Base-by-base conservation (phyloP, 1,140 invertebrate species). In the Drosophila azteca region DNA sequence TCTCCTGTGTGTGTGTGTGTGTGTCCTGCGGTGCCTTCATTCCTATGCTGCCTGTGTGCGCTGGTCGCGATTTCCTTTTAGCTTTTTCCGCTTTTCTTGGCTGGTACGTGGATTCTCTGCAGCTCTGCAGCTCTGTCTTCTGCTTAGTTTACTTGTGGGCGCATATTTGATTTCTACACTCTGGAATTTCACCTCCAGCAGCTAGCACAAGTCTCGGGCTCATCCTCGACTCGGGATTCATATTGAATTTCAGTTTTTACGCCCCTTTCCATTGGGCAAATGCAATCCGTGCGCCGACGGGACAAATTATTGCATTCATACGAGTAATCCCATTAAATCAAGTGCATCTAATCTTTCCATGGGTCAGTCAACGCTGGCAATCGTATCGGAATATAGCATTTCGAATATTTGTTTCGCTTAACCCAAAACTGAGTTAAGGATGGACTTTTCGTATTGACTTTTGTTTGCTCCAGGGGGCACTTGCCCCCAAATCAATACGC, bases 21-120 rank as follows among this genome's bases (percentile, higher is more conserved):
- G 9, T 69, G 48, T 55, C 58, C 54, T 51, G 49, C 70, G 62
- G 61, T 39, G 59, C 20, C 71, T 78, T 85, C 82, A 87, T 87
- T 88, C 70, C 77, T 87, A 87, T 87, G 75, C 82, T 76, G 74
- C 52, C 62, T 80, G 82, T 85, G 81, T 85, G 68, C 75, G 52
- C 54, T 72, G 63, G 81, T 70, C 82, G 81, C 81, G 78, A 81
- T 65, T 87, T 68, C 59, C 59, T 51, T 58, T 43, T 65, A 39
- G 35, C 64, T 67, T 57, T 73, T 45, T 15, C 55, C 48, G 63
- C 52, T 49, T 62, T 41, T 3, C 67, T 15, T 51, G 26, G 20
- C 49, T 60, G 46, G 53, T 54, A 73, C 55, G 77, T 63, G 70
- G 39, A 70, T 74, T 73, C 69, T 79, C 75, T 67, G 70, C 60